Percentiles rank a stretch among this genome's conserved stretches.
These are phyloP conservation scores for Dicaeum eximium DNA, from an alignment of 2,113 vertebrate species.

Conservation along the genomic window DNA sequence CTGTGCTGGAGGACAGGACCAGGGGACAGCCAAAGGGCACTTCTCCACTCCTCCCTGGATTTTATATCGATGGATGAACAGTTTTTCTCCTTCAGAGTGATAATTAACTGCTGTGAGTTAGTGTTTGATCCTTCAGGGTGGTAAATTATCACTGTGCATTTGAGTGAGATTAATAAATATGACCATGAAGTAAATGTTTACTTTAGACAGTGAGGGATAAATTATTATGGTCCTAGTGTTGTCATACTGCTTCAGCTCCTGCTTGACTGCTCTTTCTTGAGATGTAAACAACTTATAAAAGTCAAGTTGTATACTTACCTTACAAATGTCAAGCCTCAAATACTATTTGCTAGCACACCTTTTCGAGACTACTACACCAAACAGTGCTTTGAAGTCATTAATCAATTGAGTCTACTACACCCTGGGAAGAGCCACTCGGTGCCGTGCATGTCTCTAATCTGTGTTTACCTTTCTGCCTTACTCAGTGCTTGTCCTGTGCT, in stretches of 20 bases:
- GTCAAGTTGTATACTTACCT: not conserved
- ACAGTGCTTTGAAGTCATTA: not conserved
- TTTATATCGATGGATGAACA: not conserved
- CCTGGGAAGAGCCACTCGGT: not conserved
- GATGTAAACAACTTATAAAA: not conserved
- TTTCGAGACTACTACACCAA: not conserved
- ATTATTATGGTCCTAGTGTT: not conserved
- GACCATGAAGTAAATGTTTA: slow-evolving; percentile 2
- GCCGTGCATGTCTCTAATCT: not conserved
- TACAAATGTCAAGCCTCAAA: slow-evolving; percentile 7
- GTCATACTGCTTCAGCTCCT: not conserved
- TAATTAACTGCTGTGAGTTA: slow-evolving; percentile 6
- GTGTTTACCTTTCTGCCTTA: not conserved
- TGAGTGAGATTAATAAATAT: slow-evolving; percentile 49
- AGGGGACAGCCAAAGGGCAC: not conserved
- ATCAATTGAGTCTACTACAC: not conserved
- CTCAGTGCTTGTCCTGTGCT: not conserved
- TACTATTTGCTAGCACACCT: not conserved
- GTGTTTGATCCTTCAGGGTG: not conserved
- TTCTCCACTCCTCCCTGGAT: not conserved
- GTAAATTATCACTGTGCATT: not conserved
- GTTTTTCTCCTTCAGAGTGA: not conserved
- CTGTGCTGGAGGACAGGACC: not conserved
- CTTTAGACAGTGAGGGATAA: not conserved
- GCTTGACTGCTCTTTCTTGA: not conserved